These are phyloP conservation scores for Atherinomorus stipes DNA, from an alignment of 2,113 vertebrate genomes.

Conservation along the genomic window DNA sequence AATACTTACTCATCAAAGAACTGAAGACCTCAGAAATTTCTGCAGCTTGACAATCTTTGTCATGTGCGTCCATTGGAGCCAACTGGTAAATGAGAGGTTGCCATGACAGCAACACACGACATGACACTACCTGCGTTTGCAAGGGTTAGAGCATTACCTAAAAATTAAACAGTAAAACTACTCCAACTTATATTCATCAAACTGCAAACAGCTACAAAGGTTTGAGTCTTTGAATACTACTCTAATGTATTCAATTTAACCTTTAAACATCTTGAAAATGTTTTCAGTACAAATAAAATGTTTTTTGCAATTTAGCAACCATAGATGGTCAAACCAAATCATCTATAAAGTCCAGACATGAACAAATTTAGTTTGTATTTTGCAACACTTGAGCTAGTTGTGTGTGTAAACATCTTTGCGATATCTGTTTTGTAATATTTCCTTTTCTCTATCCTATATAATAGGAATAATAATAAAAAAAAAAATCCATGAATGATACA, in stretches of 20 bases:
- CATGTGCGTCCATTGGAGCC: slow-evolving; percentile 64
- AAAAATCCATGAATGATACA: too few species aligned
- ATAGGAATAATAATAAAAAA: too few species aligned
- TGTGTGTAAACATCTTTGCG: too few species aligned
- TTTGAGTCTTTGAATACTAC: neutral
- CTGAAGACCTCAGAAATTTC: slow-evolving; percentile 34
- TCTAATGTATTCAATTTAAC: neutral
- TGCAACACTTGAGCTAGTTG: too few species aligned
- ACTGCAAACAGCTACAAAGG: neutral
- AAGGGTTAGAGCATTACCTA: neutral
- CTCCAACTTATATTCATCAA: neutral
- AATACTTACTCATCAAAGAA: slow-evolving; percentile 59
- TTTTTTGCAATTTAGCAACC: too few species aligned
- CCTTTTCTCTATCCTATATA: too few species aligned
- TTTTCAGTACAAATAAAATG: too few species aligned
- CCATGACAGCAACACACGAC: slow-evolving; percentile 2
- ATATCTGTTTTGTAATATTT: too few species aligned
- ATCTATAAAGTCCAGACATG: too few species aligned
- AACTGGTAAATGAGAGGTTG: slow-evolving; percentile 15
- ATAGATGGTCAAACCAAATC: too few species aligned
- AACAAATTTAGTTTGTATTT: too few species aligned
- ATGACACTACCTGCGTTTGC: neutral
- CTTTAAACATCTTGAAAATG: too few species aligned
- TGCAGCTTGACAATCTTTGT: slow-evolving; percentile 56
- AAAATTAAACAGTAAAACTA: neutral